A percentile compares a stretch with the other conserved stretches of the same genome.
These are phyloP conservation scores for Portunus trituberculatus DNA, from an alignment of 1,140 invertebrate species.

Conservation along the genomic window DNA sequence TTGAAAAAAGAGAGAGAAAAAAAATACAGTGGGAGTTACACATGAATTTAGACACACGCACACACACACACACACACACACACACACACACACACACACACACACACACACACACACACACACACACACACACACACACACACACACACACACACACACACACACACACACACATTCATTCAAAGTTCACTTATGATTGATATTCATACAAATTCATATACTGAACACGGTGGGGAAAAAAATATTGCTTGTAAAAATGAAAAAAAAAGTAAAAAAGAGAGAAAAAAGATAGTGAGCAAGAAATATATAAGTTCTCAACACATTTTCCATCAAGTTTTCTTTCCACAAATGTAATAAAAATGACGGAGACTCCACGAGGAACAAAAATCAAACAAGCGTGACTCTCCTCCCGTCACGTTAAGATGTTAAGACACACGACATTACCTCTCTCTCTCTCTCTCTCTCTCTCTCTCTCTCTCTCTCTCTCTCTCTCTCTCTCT, in stretches of 20 bases:
- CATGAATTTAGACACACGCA: neutral
- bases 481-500: constrained; percentile 36
- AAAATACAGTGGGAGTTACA: neutral
- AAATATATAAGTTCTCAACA: neutral
- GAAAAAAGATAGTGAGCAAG: too few relatives aligned
- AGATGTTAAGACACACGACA: neutral
- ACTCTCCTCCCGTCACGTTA: neutral
- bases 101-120: too few relatives aligned
- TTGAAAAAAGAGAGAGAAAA: neutral
- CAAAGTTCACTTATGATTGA: neutral
- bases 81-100: neutral
- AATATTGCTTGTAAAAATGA: too few relatives aligned
- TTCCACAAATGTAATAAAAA: neutral
- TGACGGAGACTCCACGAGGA: neutral
- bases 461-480: constrained; percentile 48
- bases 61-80: neutral
- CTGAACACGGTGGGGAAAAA: too few relatives aligned
- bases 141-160: too few relatives aligned
- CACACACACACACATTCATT: neutral
- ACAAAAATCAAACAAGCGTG: neutral
- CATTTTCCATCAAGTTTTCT: constrained; percentile 15
- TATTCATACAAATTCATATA: too few relatives aligned
- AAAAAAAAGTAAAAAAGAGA: too few relatives aligned
- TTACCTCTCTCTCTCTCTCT: neutral
- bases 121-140: too few relatives aligned